Conservation (phyloP, 2,888 invertebrate species). For the Eupithecia vulgata region DNA sequence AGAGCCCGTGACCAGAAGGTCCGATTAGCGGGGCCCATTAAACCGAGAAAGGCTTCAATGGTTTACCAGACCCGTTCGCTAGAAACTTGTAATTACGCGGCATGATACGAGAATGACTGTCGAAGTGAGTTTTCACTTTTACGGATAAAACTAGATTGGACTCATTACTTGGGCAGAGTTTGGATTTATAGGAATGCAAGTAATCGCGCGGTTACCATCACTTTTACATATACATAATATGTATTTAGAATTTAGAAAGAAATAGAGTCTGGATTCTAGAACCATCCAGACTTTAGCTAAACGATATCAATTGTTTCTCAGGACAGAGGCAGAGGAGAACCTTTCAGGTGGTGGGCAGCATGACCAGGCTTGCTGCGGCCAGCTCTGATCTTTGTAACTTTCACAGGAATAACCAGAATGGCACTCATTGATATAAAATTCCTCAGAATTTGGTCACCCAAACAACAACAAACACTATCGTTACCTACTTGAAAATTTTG, state of each 20-base stretch:
- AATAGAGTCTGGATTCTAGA: no score
- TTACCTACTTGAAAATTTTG: no score
- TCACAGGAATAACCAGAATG: constrained; percentile 88
- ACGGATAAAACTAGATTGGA: not conserved
- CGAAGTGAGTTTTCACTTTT: constrained; percentile 4
- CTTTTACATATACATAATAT: no score
- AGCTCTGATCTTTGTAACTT: constrained; percentile 91
- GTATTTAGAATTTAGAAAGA: no score
- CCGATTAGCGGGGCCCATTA: not conserved
- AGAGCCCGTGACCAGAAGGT: constrained; percentile 10
- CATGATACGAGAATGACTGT: constrained; percentile 1
- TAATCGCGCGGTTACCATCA: not conserved
- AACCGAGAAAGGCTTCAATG: constrained; percentile 1
- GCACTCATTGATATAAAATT: constrained; percentile 92
- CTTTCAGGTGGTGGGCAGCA: constrained; percentile 91
- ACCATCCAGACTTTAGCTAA: no score
- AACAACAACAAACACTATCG: constrained; percentile 43
- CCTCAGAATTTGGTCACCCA: constrained; percentile 96
- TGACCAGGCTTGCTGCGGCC: constrained; percentile 92
- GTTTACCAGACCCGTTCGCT: not conserved
- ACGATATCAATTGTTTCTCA: no score
- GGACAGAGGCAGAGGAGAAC: constrained; percentile 76
- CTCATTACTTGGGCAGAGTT: not conserved
- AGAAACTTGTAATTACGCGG: constrained; percentile 12
- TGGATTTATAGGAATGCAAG: not conserved